Percentiles rank a stretch among this genome's conserved stretches.
These are phyloP conservation scores for Brotogeris chrysoptera DNA, from an alignment of 2,797 vertebrate species.

Conservation along the genomic window DNA sequence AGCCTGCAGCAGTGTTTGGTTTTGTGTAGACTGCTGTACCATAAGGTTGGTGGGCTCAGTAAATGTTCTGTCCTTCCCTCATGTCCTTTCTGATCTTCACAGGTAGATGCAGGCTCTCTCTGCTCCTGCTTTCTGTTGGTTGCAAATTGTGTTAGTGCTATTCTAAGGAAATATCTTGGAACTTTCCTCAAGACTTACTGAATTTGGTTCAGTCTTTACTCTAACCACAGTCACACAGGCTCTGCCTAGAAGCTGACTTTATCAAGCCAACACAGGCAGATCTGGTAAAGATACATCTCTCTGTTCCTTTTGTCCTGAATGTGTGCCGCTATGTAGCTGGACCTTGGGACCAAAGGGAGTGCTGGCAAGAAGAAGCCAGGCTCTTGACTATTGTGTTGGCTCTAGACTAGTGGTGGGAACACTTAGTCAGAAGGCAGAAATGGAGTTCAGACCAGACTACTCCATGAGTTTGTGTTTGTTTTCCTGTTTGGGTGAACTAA, in stretches of 20 bases:
- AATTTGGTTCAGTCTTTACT: neutral
- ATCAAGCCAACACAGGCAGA: neutral
- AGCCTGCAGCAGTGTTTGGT: neutral
- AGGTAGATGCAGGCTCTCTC: neutral
- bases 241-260: neutral
- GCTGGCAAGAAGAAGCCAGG: neutral
- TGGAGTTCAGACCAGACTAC: neutral
- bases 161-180: neutral
- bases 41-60: neutral
- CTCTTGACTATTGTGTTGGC: neutral
- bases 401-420: neutral
- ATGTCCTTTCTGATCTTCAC: neutral
- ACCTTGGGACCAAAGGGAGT: rapidly evolving
- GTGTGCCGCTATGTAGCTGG: neutral
- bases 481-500: neutral
- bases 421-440: neutral
- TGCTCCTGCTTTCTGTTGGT: neutral
- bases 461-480: neutral
- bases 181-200: neutral
- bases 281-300: neutral
- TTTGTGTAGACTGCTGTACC: neutral
- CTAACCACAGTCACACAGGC: neutral
- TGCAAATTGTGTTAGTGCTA: neutral
- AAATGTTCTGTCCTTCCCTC: neutral
- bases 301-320: neutral